Evolutionary conservation across 2,797 vertebrate species (phyloP), one percentile per base, ranked within the genome.

Genomic region (Catamblyrhynchus diadema): DNA sequence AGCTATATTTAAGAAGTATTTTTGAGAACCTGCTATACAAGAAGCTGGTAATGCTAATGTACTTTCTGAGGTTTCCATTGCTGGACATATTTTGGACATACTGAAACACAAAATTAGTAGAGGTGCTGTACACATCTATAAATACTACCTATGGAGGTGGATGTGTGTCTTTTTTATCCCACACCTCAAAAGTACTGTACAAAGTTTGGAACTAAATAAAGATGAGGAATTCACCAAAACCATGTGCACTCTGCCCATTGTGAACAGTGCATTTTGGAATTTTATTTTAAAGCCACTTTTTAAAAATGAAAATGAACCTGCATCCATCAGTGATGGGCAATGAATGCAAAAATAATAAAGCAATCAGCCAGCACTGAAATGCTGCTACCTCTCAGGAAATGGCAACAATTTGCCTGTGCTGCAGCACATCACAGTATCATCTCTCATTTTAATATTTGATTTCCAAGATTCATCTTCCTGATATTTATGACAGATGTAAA

Each of bases 401-500:
- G 87, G 83, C 90, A 93, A 85, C 84, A 86, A 91, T 95, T 95
- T 94, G 37, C 66, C 20, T 39, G 25, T 20, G 73, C 92, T 7
- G 12, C 81, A 65, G 79, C 1, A 0, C 81, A 23, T 47, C 70
- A 21, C 56, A 1, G 37, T 11, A 74, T 66, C 92, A 84, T 80
- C 71, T 53, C 69, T 93, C 70, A 94, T 96, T 95, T 96, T 93
- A 95, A 96, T 95, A 94, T 80, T 95, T 96, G 95, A 95, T 96
- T 95, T 94, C 17, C 3, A 67, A 69, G 90, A 79, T 71, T 89
- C 91, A n/a, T 85, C 54, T 81, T 89, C 72, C 90, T 88, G 70
- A 67, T 94, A 82, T 88, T 90, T 87, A 66, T 95, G 84, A 62
- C 60, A 92, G 88, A 60, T 89, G 73, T 94, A 85, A 91, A 90